These are phyloP conservation scores for Tipula vernalis DNA, from an alignment of 2,888 invertebrate genomes.

Conservation along the genomic window DNA sequence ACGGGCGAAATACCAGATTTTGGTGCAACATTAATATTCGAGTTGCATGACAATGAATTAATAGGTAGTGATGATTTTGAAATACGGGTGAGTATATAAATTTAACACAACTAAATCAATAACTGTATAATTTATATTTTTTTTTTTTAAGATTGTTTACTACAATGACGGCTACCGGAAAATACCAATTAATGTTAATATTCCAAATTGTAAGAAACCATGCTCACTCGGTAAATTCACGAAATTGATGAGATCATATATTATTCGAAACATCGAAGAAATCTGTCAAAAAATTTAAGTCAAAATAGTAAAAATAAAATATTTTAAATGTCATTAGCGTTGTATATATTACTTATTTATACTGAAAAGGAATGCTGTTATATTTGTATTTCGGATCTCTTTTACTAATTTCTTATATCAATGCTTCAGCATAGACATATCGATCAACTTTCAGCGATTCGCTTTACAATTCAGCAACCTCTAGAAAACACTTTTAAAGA, in stretches of 20 bases:
- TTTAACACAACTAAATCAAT: not conserved
- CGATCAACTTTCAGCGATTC: too few relatives aligned
- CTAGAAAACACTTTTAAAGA: too few relatives aligned
- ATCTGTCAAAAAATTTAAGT: not conserved
- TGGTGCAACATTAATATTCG: conserved; percentile 60
- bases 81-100: conserved; percentile 42
- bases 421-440: too few relatives aligned
- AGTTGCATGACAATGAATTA: conserved; percentile 46
- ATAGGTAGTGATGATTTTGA: conserved; percentile 30
- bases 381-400: too few relatives aligned
- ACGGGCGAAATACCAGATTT: conserved; percentile 56
- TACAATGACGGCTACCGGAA: not conserved
- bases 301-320: not conserved
- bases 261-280: not conserved
- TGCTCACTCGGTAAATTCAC: not conserved
- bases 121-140: not conserved
- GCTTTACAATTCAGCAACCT: too few relatives aligned
- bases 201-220: conserved; percentile 10
- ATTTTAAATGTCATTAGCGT: not conserved
- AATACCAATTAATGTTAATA: not conserved
- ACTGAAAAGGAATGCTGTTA: too few relatives aligned
- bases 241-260: not conserved
- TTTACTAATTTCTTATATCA: too few relatives aligned
- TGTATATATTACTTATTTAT: too few relatives aligned
- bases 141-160: not conserved